Evolutionary conservation across 2,797 vertebrate genomes (phyloP).

Genomic region (Tragelaphus eurycerus): DNA sequence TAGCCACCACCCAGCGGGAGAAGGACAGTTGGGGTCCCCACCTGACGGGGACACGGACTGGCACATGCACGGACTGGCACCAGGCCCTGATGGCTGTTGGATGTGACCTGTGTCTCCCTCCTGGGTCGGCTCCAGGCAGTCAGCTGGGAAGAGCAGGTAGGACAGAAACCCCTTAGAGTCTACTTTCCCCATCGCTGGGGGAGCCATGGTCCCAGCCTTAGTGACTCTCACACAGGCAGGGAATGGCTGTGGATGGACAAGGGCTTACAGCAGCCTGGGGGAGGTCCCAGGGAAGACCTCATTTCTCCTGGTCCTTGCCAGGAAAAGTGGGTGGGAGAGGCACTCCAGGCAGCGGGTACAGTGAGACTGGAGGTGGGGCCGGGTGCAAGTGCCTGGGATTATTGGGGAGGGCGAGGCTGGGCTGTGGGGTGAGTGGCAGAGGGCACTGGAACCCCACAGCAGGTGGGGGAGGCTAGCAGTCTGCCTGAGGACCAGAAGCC

Average conservation of each 20-base stretch:
- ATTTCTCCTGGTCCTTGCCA: background rate
- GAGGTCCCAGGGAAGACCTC: background rate
- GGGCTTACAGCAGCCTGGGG: background rate
- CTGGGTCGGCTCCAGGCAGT: background rate
- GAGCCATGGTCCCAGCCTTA: background rate
- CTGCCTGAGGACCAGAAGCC: background rate
- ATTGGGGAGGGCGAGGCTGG: background rate
- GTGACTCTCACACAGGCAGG: fast-evolving
- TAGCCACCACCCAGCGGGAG: fast-evolving
- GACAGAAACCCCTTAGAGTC: background rate
- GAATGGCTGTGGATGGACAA: background rate
- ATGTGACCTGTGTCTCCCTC: background rate
- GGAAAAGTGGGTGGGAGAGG: background rate
- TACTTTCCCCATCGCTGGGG: background rate
- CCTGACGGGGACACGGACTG: background rate
- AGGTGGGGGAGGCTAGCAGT: background rate
- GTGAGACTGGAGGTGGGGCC: background rate
- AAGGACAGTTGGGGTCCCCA: background rate
- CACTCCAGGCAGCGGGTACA: background rate
- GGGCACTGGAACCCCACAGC: background rate
- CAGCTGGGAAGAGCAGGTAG: background rate
- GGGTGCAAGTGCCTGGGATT: background rate
- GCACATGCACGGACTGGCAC: no score
- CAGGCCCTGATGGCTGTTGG: background rate
- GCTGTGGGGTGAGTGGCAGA: background rate